Conservation (phyloP, 2,797 vertebrate genomes). For the Sebastolobus altivelis region DNA sequence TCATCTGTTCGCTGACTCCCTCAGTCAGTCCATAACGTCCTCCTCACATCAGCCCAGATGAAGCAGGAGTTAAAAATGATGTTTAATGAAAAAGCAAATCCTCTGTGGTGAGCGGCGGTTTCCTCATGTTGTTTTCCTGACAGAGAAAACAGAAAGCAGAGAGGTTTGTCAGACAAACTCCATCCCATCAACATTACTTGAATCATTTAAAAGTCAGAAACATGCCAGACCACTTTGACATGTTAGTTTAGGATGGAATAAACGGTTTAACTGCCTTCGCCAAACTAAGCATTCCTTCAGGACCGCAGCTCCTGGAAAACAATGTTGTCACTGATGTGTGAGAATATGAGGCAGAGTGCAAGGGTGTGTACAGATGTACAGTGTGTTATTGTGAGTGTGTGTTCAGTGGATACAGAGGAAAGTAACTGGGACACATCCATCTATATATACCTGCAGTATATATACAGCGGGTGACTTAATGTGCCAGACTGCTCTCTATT, state of each 20-base stretch:
- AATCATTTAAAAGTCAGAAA: slow-evolving; percentile 42
- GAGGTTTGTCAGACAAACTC: background rate
- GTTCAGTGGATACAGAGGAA: slow-evolving; percentile 13
- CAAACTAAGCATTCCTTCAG: slow-evolving; percentile 61
- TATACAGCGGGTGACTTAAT: background rate
- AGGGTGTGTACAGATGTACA: slow-evolving; percentile 17
- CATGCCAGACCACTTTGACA: slow-evolving; percentile 21
- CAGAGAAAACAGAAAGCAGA: slow-evolving; percentile 34
- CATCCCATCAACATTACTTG: background rate
- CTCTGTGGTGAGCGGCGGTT: slow-evolving; percentile 4
- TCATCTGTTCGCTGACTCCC: slow-evolving; percentile 54
- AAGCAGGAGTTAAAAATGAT: slow-evolving; percentile 22
- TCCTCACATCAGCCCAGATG: slow-evolving; percentile 39
- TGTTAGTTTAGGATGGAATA: slow-evolving; percentile 52
- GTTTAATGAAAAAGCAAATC: slow-evolving; percentile 33
- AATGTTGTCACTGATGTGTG: slow-evolving; percentile 68
- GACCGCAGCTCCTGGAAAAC: slow-evolving; percentile 50
- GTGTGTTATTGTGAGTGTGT: slow-evolving; percentile 13
- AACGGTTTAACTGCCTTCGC: slow-evolving; percentile 18
- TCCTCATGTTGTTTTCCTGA: slow-evolving; percentile 49
- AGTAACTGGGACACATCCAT: slow-evolving; percentile 14
- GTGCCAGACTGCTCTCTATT: slow-evolving; percentile 1
- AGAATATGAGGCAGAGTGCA: slow-evolving; percentile 50
- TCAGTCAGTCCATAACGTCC: slow-evolving; percentile 40
- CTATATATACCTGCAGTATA: slow-evolving; percentile 1